phyloP scores from a whole-genome alignment of 2,113 vertebrate genomes.

The Butorides virescens region DNA sequence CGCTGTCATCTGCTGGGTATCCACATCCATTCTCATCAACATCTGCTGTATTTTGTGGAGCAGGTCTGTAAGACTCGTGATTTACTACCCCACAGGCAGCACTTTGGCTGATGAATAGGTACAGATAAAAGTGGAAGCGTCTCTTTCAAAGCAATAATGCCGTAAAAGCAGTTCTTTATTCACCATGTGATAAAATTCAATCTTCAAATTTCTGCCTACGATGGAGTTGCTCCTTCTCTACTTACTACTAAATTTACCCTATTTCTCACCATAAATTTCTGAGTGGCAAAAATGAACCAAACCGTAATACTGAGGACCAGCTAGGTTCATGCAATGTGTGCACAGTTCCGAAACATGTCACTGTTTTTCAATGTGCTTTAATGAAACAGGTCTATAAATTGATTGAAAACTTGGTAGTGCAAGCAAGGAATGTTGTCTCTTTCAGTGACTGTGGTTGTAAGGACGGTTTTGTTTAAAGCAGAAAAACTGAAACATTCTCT shows the following conservation, averaged over 20 bases:
- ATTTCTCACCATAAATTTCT: background rate
- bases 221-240: background rate
- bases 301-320: background rate
- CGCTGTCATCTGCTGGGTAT: background rate
- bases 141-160: background rate
- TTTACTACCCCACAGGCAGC: background rate
- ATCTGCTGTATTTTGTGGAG: background rate
- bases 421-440: background rate
- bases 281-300: background rate
- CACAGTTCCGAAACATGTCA: background rate
- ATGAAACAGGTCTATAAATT: background rate
- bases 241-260: background rate
- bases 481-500: background rate
- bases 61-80: background rate
- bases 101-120: conserved; percentile 15
- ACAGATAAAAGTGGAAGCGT: background rate
- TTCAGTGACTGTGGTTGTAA: background rate
- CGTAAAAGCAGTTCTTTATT: background rate
- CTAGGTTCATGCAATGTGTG: background rate
- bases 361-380: background rate
- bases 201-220: background rate
- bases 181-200: background rate
- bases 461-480: background rate
- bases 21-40: background rate
- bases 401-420: background rate